A percentile compares a stretch with the other conserved stretches of the same genome.
phyloP scores from a whole-genome alignment of 2,797 vertebrate genomes.

The Selene dorsalis region DNA sequence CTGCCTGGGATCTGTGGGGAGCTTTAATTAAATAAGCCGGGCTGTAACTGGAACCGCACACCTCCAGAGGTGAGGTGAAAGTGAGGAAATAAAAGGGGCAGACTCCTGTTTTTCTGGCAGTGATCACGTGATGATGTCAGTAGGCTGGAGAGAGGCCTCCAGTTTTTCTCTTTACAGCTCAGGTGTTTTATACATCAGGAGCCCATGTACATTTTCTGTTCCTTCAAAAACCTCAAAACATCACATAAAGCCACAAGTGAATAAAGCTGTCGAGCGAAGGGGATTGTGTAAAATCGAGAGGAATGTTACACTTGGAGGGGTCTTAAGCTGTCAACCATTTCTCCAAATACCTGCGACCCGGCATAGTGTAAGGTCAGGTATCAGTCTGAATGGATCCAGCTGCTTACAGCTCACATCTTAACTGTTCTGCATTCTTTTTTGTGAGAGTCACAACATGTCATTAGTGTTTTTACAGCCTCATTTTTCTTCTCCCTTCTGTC shows the following conservation, averaged over 20 bases:
- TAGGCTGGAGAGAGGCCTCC: conserved; percentile 18
- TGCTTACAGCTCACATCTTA: conserved; percentile 11
- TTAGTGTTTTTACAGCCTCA: conserved; percentile 32
- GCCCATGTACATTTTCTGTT: not conserved
- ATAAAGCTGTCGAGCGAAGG: conserved; percentile 6
- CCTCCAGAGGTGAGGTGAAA: conserved; percentile 33
- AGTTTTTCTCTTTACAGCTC: conserved; percentile 39
- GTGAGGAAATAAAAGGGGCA: conserved; percentile 12
- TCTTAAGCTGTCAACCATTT: conserved; percentile 14
- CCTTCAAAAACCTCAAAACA: not conserved
- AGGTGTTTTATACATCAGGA: conserved; percentile 67
- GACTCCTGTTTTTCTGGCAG: conserved; percentile 22
- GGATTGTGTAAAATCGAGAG: conserved; percentile 34
- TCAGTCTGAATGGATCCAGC: conserved; percentile 16
- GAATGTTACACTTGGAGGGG: conserved; percentile 41
- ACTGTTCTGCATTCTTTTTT: not conserved
- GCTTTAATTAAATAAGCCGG: conserved; percentile 37
- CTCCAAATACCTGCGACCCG: conserved; percentile 24
- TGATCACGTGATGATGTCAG: conserved; percentile 42
- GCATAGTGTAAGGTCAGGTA: conserved; percentile 4
- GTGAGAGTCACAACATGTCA: conserved; percentile 41
- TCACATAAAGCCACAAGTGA: conserved; percentile 15
- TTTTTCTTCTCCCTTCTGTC: conserved; percentile 40
- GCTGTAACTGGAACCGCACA: conserved; percentile 45
- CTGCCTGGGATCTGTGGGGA: conserved; percentile 22